Conservation (phyloP, 2,888 invertebrate species). For the Leptinotarsa peninsularis region DNA sequence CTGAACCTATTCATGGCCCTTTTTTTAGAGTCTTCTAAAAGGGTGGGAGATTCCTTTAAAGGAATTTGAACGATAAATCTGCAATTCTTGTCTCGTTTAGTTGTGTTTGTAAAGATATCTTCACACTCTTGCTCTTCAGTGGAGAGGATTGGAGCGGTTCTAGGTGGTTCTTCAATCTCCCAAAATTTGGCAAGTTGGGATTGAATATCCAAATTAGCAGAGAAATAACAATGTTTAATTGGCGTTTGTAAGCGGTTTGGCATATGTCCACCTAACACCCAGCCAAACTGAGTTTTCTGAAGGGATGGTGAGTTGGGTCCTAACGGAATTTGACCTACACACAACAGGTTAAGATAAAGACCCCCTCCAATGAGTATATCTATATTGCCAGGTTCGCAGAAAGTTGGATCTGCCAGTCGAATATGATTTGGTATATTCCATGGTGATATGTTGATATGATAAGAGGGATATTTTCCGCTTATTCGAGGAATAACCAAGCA, state of each 20-base stretch:
- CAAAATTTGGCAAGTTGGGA: constrained; percentile 12
- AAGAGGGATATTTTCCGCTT: not conserved
- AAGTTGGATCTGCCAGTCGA: not conserved
- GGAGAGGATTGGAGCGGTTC: not conserved
- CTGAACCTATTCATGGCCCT: not conserved
- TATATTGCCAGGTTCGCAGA: not conserved
- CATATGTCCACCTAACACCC: not conserved
- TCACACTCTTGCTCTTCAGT: constrained; percentile 1
- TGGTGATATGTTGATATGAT: not conserved
- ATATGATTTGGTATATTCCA: constrained; percentile 8
- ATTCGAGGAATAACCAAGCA: not conserved
- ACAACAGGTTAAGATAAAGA: not conserved
- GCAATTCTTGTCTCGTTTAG: not conserved
- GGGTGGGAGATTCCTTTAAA: not conserved
- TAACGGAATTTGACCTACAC: not conserved
- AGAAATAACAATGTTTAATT: not conserved
- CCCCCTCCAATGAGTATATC: not conserved
- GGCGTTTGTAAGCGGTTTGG: not conserved
- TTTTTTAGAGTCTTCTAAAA: not conserved
- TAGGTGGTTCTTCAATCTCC: constrained; percentile 14
- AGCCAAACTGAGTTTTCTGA: constrained; percentile 3
- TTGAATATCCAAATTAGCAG: not conserved
- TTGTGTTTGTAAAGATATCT: not conserved
- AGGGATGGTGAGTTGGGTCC: not conserved
- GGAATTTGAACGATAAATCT: not conserved